Evolutionary conservation across 2,113 vertebrate genomes (phyloP).

Genomic region (Lutjanus erythropterus): DNA sequence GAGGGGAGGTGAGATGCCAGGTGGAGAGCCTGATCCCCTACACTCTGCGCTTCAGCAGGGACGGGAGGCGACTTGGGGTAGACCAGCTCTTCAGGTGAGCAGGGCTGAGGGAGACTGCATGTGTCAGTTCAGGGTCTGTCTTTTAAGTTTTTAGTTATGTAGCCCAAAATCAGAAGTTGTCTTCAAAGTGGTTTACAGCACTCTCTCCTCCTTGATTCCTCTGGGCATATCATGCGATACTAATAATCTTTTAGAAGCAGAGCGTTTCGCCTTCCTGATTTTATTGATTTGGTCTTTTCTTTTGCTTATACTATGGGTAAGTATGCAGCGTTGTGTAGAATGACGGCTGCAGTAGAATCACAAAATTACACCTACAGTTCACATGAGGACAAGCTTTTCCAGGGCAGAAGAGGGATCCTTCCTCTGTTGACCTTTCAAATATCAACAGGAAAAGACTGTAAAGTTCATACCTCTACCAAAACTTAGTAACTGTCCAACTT

Average conservation of each 20-base stretch:
- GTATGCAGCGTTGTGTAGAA: too few species aligned
- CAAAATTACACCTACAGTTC: background rate
- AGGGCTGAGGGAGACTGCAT: background rate
- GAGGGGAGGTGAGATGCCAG: constrained; percentile 87
- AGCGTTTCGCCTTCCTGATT: too few species aligned
- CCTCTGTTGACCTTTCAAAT: background rate
- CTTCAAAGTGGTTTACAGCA: background rate
- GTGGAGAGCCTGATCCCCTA: constrained; percentile 95
- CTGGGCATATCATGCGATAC: too few species aligned
- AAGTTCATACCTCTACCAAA: background rate
- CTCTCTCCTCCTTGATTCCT: too few species aligned
- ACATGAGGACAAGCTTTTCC: background rate
- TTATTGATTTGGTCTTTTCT: too few species aligned
- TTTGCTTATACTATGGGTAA: too few species aligned
- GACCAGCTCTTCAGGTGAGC: constrained; percentile 93
- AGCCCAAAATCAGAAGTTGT: background rate
- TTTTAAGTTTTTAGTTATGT: background rate
- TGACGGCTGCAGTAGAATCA: too few species aligned
- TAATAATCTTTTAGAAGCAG: too few species aligned
- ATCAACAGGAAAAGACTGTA: background rate
- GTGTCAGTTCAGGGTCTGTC: background rate
- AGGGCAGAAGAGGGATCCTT: background rate
- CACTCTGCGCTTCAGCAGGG: constrained; percentile 90
- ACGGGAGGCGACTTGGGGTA: constrained; percentile 88
- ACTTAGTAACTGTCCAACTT: background rate